phyloP scores from a whole-genome alignment of 1,140 invertebrate species.

The Cotesia chilonis region DNA sequence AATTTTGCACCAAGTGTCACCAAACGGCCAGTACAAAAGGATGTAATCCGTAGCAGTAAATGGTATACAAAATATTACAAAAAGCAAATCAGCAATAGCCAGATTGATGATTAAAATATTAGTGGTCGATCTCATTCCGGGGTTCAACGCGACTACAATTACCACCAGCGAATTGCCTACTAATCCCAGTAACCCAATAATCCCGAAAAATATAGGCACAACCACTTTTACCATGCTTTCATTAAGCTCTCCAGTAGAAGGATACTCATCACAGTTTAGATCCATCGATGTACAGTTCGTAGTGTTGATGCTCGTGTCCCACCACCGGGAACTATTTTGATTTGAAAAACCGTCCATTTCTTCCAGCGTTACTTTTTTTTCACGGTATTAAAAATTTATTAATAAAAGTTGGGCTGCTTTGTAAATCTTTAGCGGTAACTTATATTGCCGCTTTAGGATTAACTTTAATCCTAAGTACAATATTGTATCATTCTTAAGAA shows the following conservation, averaged over 20 bases:
- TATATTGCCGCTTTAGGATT: too few species aligned
- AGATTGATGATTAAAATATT: slow-evolving; percentile 91
- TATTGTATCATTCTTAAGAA: too few species aligned
- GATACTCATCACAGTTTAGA: slow-evolving; percentile 6
- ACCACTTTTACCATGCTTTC: slow-evolving; percentile 74
- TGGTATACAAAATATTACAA: slow-evolving; percentile 95
- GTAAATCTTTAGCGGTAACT: too few species aligned
- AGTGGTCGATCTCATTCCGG: slow-evolving; percentile 91
- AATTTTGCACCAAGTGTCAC: slow-evolving; percentile 89
- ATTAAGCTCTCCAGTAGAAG: slow-evolving; percentile 53
- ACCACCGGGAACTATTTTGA: slow-evolving; percentile 3
- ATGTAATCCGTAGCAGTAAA: slow-evolving; percentile 92
- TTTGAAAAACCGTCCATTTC: slow-evolving; percentile 13
- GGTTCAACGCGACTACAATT: slow-evolving; percentile 84
- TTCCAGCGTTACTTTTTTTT: neutral
- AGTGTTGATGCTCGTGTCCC: neutral
- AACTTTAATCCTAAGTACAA: too few species aligned
- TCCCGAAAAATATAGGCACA: slow-evolving; percentile 87
- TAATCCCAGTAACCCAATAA: slow-evolving; percentile 87
- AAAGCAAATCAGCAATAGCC: slow-evolving; percentile 89
- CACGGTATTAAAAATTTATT: neutral
- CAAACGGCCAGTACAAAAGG: slow-evolving; percentile 89
- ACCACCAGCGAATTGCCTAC: slow-evolving; percentile 89
- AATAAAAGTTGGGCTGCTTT: too few species aligned
- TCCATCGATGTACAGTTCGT: slow-evolving; percentile 23